Conservation (phyloP, 2,113 vertebrate genomes). For the Tragelaphus buxtoni region DNA sequence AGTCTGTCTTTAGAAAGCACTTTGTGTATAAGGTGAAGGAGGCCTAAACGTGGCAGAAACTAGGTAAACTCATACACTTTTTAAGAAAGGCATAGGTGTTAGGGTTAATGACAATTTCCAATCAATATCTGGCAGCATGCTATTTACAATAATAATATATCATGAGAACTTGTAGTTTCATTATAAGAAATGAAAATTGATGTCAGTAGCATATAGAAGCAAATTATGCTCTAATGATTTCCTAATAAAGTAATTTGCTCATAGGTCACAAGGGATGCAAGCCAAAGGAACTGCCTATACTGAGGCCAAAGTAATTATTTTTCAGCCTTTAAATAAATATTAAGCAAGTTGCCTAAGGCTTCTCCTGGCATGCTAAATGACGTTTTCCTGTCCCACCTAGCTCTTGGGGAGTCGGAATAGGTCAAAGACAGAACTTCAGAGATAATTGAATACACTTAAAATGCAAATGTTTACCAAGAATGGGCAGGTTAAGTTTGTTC, state of each 20-base stretch:
- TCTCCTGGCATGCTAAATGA: conserved; percentile 63
- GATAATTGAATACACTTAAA: conserved; percentile 73
- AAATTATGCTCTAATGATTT: conserved; percentile 84
- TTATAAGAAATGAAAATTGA: conserved; percentile 81
- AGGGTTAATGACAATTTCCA: conserved; percentile 54
- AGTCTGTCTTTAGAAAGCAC: not conserved
- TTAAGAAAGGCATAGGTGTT: conserved; percentile 17
- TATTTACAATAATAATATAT: conserved; percentile 67
- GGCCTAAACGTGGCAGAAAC: not conserved
- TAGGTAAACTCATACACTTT: not conserved
- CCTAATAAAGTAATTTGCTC: conserved; percentile 86
- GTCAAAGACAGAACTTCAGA: conserved; percentile 67
- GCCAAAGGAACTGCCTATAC: conserved; percentile 72
- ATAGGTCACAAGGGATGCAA: conserved; percentile 78
- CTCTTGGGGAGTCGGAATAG: conserved; percentile 63
- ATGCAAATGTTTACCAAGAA: conserved; percentile 44
- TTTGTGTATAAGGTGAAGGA: not conserved
- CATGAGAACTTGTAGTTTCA: conserved; percentile 68
- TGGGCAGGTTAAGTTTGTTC: conserved; percentile 35
- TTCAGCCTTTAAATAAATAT: conserved; percentile 82
- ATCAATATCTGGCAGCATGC: conserved; percentile 46
- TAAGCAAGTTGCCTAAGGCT: conserved; percentile 67
- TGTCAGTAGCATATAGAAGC: conserved; percentile 74
- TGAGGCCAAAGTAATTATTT: conserved; percentile 81
- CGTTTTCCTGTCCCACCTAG: conserved; percentile 60